Percentiles rank a stretch among this genome's conserved stretches.
phyloP scores from a whole-genome alignment of 1,140 invertebrate species.

The Tetramorium alpestre region DNA sequence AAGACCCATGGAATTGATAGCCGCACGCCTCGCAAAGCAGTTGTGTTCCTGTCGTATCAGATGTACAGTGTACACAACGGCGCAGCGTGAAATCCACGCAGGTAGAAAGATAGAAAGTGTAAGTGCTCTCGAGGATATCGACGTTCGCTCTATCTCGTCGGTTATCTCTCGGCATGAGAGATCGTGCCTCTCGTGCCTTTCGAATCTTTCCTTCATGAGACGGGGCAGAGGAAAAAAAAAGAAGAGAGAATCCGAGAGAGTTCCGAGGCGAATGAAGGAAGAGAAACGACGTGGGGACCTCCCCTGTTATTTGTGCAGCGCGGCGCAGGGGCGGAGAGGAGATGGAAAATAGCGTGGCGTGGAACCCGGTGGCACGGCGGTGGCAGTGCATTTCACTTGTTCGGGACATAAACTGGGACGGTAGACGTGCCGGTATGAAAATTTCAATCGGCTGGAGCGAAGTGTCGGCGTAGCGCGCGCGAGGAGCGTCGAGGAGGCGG shows the following conservation, averaged over 20 bases:
- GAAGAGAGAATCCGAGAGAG: neutral
- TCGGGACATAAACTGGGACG: slow-evolving; percentile 77
- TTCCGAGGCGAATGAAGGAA: neutral
- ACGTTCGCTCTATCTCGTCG: slow-evolving; percentile 50
- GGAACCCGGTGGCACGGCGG: slow-evolving; percentile 11
- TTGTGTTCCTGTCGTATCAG: slow-evolving; percentile 22
- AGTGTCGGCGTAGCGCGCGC: slow-evolving; percentile 66
- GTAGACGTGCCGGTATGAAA: slow-evolving; percentile 82
- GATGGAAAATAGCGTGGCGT: slow-evolving; percentile 8
- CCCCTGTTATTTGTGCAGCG: neutral
- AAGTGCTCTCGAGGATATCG: slow-evolving; percentile 56
- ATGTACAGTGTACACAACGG: neutral
- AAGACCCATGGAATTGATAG: slow-evolving; percentile 14
- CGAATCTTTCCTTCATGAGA: neutral
- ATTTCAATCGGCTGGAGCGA: slow-evolving; percentile 79
- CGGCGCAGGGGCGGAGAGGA: neutral
- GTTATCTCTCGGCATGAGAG: slow-evolving; percentile 28
- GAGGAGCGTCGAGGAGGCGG: slow-evolving; percentile 44
- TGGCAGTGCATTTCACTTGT: slow-evolving; percentile 72
- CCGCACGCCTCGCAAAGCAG: slow-evolving; percentile 22
- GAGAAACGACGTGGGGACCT: neutral
- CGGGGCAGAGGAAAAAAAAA: slow-evolving; percentile 18
- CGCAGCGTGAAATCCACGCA: slow-evolving; percentile 27
- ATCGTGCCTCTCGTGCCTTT: slow-evolving; percentile 4
- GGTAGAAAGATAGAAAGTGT: slow-evolving; percentile 36